Conservation (phyloP, 2,797 vertebrate species). For the Anas bahamensis region DNA sequence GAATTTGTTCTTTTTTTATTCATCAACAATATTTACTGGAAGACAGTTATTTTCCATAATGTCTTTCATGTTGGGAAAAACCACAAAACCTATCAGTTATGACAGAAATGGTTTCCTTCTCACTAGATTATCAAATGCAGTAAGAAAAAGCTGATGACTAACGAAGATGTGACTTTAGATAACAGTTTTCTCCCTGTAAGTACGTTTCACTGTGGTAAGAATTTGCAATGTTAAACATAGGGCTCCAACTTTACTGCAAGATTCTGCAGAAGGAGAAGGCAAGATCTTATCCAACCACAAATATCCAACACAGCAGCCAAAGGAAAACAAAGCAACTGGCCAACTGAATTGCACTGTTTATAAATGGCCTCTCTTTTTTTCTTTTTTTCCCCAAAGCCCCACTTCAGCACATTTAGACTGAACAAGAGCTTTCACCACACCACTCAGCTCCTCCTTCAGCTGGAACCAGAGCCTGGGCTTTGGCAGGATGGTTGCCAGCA, state of each 20-base stretch:
- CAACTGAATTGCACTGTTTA: neutral
- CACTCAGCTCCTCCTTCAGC: neutral
- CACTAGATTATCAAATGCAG: neutral
- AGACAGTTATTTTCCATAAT: conserved; percentile 25
- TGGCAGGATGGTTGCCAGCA: neutral
- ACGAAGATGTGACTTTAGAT: conserved; percentile 35
- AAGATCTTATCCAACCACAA: conserved; percentile 47
- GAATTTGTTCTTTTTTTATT: neutral
- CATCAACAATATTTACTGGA: conserved; percentile 24
- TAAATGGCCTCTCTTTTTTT: neutral
- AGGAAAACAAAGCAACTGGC: conserved; percentile 38
- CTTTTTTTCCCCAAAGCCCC: neutral
- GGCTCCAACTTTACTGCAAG: neutral
- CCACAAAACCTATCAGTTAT: neutral
- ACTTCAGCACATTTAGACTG: neutral
- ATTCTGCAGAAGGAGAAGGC: conserved; percentile 15
- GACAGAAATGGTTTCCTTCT: conserved; percentile 22
- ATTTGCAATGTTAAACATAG: neutral
- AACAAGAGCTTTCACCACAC: neutral
- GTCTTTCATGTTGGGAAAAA: conserved; percentile 41
- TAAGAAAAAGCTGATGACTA: conserved; percentile 32
- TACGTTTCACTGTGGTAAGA: conserved; percentile 13
- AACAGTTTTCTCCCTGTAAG: conserved; percentile 20
- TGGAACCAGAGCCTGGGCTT: neutral
- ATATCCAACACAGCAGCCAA: conserved; percentile 53